phyloP scores from a whole-genome alignment of 1,140 invertebrate genomes.

The Hylaeus anthracinus region DNA sequence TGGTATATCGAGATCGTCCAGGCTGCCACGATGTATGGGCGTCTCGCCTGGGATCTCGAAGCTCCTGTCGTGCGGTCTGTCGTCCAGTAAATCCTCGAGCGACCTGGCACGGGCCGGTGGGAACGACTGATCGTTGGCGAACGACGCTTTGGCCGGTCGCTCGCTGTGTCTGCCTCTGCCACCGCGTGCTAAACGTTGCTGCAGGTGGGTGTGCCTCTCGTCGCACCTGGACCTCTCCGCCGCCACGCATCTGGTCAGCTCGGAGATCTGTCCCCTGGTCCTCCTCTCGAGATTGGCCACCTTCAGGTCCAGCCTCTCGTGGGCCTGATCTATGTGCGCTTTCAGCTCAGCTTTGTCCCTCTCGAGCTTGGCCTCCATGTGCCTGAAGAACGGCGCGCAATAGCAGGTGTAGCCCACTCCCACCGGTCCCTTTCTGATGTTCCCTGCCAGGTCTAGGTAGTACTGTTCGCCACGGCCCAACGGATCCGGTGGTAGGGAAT shows the following conservation, averaged over 20 bases:
- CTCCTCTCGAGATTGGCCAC: slow-evolving; percentile 90
- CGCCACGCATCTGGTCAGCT: slow-evolving; percentile 85
- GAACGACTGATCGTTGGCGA: slow-evolving; percentile 37
- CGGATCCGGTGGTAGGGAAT: slow-evolving; percentile 92
- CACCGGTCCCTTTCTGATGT: slow-evolving; percentile 96
- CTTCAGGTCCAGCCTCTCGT: slow-evolving; percentile 89
- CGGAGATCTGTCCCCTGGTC: slow-evolving; percentile 89
- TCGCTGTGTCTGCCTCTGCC: slow-evolving; percentile 83
- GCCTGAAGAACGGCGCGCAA: slow-evolving; percentile 91
- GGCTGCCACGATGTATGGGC: slow-evolving; percentile 75
- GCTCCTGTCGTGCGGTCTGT: slow-evolving; percentile 71
- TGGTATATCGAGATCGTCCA: slow-evolving; percentile 83
- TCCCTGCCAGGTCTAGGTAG: slow-evolving; percentile 96
- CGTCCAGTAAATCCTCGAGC: slow-evolving; percentile 76
- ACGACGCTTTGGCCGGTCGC: slow-evolving; percentile 75
- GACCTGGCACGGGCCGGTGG: slow-evolving; percentile 69
- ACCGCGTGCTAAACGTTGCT: slow-evolving; percentile 85
- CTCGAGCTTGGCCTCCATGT: slow-evolving; percentile 92
- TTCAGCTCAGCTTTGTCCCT: slow-evolving; percentile 92
- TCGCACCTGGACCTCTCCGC: slow-evolving; percentile 85
- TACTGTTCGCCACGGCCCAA: slow-evolving; percentile 95
- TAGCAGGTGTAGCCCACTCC: slow-evolving; percentile 93
- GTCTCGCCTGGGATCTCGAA: slow-evolving; percentile 71
- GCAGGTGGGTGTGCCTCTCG: slow-evolving; percentile 85
- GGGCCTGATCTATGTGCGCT: slow-evolving; percentile 90